Base-by-base conservation (phyloP, 2,113 vertebrate species). In the Diadophis punctatus region DNA sequence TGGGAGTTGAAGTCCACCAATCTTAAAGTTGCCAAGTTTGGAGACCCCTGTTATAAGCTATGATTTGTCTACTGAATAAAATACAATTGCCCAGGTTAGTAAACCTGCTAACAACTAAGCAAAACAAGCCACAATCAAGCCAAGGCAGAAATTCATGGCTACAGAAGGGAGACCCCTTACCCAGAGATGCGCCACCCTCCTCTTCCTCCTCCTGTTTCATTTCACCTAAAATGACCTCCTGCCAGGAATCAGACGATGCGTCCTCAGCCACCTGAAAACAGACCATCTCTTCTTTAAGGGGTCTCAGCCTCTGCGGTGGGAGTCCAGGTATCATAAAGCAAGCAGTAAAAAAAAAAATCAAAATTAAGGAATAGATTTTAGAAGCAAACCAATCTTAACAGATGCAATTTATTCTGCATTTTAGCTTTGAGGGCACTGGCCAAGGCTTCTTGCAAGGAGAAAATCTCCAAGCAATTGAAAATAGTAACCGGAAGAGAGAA, bases 191-290 rank as follows among this genome's bases (percentile, higher is more conserved):
- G 0, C 52, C 5, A 11, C 53, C 90, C 0, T 90, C 53, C 9
- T 91, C 90, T 39, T 87, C 86, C 16, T 87, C 87, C n/a, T 92
- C 88, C 43, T 92, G 43, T 11, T 92, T 92, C 43, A 92, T 90
- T 55, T 86, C 74, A 8, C 92, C 43, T 34, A 92, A 90, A 46
- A 92, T 51, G 34, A 89, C 68, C 52, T 48, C 86, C 53, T 60
- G 92, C 92, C 92, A 92, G 68, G 92, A 86, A 34, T 92, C 92
- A 2, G 88, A 86, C 1, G 46, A 39, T 2, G 30, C 88, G 25
- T 92, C 92, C 1, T 92, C 74, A 3, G 43, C 52, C 7, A 48
- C n/a, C 1, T 22, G 92, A 3, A 85, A 90, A 30, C 34, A 4
- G 39, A 1, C 14, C 1, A 8, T 8, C 5, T 89, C 74, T n/a